Evolutionary conservation across 1,140 invertebrate species (phyloP).

Genomic region (Drepana arcuata): DNA sequence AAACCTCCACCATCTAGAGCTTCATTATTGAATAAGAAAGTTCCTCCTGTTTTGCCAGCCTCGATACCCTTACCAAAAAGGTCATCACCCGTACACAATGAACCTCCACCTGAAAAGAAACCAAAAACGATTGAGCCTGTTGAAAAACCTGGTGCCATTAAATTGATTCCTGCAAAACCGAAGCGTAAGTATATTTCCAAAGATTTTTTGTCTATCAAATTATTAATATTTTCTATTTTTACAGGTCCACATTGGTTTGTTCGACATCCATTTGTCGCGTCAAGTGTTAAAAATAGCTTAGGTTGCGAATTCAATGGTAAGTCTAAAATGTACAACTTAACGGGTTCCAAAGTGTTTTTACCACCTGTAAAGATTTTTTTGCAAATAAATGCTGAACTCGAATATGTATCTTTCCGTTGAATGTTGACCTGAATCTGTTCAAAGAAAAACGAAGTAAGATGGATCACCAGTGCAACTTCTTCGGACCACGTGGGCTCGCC

Average conservation of each 20-base stretch:
- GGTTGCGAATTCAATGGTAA: slow-evolving; percentile 49
- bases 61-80: slow-evolving; percentile 73
- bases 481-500: slow-evolving; percentile 27
- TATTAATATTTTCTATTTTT: slow-evolving; percentile 54
- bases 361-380: slow-evolving; percentile 52
- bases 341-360: slow-evolving; percentile 37
- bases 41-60: slow-evolving; percentile 65
- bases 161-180: slow-evolving; percentile 88
- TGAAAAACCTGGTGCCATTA: slow-evolving; percentile 85
- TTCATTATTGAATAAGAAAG: slow-evolving; percentile 74
- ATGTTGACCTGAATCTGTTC: slow-evolving; percentile 47
- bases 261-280: slow-evolving; percentile 15
- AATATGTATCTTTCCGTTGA: slow-evolving; percentile 47
- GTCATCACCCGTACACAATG: slow-evolving; percentile 74
- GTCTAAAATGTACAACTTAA: slow-evolving; percentile 65
- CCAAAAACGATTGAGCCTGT: slow-evolving; percentile 73
- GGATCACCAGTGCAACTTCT: slow-evolving; percentile 18
- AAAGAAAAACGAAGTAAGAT: slow-evolving; percentile 35
- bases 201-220: slow-evolving; percentile 14
- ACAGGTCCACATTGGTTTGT: slow-evolving; percentile 32
- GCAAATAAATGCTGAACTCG: slow-evolving; percentile 60
- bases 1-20: slow-evolving; percentile 82
- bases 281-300: slow-evolving; percentile 31
- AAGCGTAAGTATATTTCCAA: slow-evolving; percentile 84
- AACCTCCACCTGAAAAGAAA: slow-evolving; percentile 82